A percentile compares a stretch with the other conserved stretches of the same genome.
Evolutionary conservation across 2,888 invertebrate genomes (phyloP).

Genomic region (Euphydryas editha): DNA sequence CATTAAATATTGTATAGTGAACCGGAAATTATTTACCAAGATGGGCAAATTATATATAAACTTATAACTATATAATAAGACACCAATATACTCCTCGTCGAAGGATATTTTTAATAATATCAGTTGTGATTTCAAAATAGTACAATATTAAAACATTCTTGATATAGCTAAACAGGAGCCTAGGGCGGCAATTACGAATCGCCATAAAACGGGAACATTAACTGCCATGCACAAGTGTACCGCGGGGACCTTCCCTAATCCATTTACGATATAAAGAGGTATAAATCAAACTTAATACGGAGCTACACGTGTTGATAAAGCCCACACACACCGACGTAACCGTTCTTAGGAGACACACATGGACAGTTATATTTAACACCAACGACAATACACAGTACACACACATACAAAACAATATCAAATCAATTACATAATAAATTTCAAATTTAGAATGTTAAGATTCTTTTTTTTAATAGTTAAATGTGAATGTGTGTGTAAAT

Average conservation of each 20-base stretch:
- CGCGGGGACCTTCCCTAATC: slow-evolving; percentile 73
- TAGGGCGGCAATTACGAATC: slow-evolving; percentile 60
- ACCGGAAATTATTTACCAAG: no score
- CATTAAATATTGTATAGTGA: no score
- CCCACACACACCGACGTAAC: slow-evolving; percentile 45
- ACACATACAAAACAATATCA: neutral
- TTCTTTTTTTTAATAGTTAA: no score
- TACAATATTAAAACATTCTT: slow-evolving; percentile 52
- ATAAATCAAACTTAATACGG: slow-evolving; percentile 83
- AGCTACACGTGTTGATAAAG: slow-evolving; percentile 81
- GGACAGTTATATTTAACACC: slow-evolving; percentile 7
- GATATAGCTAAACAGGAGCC: slow-evolving; percentile 26
- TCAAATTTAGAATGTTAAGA: no score
- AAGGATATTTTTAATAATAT: neutral
- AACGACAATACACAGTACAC: no score
- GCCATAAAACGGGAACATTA: slow-evolving; percentile 70
- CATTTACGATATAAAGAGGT: slow-evolving; percentile 83
- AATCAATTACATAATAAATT: no score
- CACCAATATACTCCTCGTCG: neutral
- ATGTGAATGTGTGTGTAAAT: no score
- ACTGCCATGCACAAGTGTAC: slow-evolving; percentile 55
- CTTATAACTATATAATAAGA: neutral
- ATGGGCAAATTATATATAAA: neutral
- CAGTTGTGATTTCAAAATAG: neutral
- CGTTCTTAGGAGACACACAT: slow-evolving; percentile 8